Conservation (phyloP, 37 sponge, comb jelly and placozoan species). For the Cladorhizidae sp. region DNA sequence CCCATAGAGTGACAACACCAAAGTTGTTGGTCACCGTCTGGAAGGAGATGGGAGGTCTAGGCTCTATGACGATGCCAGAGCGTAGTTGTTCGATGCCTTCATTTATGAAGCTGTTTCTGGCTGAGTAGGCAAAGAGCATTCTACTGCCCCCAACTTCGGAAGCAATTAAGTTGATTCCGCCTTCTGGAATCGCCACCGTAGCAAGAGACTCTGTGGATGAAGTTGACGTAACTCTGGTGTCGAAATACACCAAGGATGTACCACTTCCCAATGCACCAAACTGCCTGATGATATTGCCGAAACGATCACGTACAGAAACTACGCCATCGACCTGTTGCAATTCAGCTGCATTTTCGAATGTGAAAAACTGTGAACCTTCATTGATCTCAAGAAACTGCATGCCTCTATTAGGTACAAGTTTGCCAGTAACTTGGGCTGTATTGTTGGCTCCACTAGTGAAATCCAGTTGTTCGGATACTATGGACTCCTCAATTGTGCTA, state of each 20-base stretch:
- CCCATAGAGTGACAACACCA: not conserved
- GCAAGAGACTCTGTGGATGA: not conserved
- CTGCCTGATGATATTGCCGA: not conserved
- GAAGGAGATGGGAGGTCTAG: not conserved
- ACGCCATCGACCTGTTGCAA: not conserved
- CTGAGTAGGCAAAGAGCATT: conserved; percentile 2
- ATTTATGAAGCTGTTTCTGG: not conserved
- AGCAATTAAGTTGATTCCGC: not conserved
- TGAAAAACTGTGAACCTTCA: not conserved
- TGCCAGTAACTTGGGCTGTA: not conserved
- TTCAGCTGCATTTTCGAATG: not conserved
- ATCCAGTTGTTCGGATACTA: not conserved
- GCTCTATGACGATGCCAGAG: not conserved
- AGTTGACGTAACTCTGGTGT: not conserved
- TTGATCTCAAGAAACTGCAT: not conserved
- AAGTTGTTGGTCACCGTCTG: not conserved
- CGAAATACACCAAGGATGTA: not conserved
- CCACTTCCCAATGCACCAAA: not conserved
- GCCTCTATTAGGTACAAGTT: not conserved
- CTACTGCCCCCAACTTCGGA: not conserved
- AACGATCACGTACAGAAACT: not conserved
- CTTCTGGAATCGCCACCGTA: not conserved
- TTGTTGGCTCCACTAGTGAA: not conserved
- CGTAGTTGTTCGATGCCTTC: not conserved
- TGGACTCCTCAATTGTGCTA: not conserved